Conservation (phyloP, 35 echinoderm and acorn worm species). For the Heliocidaris tuberculata region DNA sequence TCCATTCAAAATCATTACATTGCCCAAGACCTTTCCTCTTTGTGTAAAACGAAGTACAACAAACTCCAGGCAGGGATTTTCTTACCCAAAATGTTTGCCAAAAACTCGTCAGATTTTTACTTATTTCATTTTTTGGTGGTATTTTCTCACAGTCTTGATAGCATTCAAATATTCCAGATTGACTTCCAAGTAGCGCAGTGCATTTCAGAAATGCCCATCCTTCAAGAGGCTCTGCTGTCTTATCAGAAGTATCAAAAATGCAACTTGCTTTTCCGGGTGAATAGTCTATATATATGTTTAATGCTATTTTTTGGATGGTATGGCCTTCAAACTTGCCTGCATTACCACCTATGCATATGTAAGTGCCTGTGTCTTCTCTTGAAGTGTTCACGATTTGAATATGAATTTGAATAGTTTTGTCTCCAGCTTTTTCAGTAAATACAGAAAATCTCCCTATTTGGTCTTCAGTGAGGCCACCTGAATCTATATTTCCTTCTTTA, state of each 20-base stretch:
- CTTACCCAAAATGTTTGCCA: background rate
- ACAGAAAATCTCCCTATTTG: background rate
- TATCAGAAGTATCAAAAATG: background rate
- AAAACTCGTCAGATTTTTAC: background rate
- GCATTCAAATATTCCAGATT: background rate
- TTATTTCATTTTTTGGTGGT: background rate
- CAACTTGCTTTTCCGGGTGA: background rate
- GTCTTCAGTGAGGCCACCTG: background rate
- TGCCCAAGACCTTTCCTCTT: no score
- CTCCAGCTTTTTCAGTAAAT: background rate
- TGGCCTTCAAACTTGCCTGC: background rate
- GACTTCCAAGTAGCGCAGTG: background rate
- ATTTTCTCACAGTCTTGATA: slow-evolving; percentile 11
- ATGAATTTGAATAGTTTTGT: background rate
- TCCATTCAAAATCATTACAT: no score
- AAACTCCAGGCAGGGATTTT: no score
- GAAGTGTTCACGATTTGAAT: background rate
- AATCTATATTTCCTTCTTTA: background rate
- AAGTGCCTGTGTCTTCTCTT: background rate
- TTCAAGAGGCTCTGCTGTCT: no score
- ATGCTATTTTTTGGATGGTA: background rate
- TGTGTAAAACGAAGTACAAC: no score
- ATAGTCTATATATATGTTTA: background rate
- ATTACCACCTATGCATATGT: background rate
- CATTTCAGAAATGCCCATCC: background rate